These are phyloP conservation scores for Conomelus anceps DNA, from an alignment of 2,888 invertebrate species.

Conservation along the genomic window DNA sequence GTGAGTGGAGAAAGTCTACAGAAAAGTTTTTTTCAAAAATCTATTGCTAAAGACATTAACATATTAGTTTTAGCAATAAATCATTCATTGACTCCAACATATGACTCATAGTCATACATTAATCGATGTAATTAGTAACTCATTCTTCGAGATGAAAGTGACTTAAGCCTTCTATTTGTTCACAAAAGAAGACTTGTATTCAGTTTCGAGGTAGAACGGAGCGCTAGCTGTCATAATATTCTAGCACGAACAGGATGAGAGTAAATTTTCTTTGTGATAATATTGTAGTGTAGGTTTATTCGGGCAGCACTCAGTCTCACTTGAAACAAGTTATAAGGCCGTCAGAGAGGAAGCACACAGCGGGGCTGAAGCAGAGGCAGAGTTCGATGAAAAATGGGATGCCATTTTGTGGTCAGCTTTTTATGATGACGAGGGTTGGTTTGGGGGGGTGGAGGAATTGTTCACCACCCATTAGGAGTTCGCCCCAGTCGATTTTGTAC, in stretches of 20 bases:
- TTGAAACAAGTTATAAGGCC: background rate
- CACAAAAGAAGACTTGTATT: too few species aligned
- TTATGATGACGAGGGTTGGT: background rate
- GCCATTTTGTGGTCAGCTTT: background rate
- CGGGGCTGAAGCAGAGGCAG: background rate
- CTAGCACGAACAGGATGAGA: background rate
- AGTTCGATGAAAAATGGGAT: background rate
- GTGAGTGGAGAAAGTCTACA: too few species aligned
- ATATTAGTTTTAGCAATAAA: too few species aligned
- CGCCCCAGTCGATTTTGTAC: background rate
- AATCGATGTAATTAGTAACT: background rate
- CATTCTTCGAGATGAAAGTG: too few species aligned
- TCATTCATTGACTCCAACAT: too few species aligned
- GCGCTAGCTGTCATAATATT: background rate
- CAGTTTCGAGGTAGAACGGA: background rate
- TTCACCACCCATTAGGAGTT: background rate
- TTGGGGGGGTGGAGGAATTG: background rate
- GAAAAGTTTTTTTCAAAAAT: too few species aligned
- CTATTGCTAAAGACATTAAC: too few species aligned
- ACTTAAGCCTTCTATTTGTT: too few species aligned
- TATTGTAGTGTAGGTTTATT: background rate
- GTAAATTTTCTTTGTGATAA: background rate
- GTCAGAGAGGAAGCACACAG: background rate
- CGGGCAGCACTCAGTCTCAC: background rate
- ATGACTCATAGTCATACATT: too few species aligned